These are phyloP conservation scores for Mus caroli DNA, from an alignment of 2,797 vertebrate genomes.

Conservation along the genomic window DNA sequence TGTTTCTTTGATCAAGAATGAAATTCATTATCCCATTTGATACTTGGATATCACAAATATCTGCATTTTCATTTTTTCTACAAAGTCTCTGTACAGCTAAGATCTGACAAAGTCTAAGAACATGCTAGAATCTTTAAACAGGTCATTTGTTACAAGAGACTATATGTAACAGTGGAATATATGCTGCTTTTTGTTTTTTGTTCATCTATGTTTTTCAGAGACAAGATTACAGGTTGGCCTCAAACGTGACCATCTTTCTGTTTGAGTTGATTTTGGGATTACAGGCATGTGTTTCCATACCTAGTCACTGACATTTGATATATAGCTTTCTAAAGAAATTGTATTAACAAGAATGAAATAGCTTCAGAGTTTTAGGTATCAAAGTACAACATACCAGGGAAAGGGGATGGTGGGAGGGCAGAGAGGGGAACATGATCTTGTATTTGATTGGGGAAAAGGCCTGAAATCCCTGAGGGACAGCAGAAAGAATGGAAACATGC, in stretches of 20 bases:
- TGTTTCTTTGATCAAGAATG: background rate
- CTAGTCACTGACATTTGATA: background rate
- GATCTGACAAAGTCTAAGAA: background rate
- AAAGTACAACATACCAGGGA: background rate
- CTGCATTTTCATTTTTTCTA: background rate
- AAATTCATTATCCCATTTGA: background rate
- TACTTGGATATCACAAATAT: background rate
- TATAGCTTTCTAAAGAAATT: conserved; percentile 32
- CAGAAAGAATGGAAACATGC: too few species aligned
- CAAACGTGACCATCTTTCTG: background rate
- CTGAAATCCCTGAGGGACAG: too few species aligned
- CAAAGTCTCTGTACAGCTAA: background rate
- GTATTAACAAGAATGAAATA: conserved; percentile 22
- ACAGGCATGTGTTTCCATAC: background rate
- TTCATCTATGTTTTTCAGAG: background rate
- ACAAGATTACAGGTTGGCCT: background rate
- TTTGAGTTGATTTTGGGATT: background rate
- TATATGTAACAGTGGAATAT: background rate
- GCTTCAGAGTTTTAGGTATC: background rate
- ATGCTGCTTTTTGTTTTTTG: background rate
- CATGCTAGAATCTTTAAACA: background rate
- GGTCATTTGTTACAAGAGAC: background rate
- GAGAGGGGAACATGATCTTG: too few species aligned
- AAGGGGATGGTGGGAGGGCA: too few species aligned
- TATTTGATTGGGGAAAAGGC: too few species aligned